These are phyloP conservation scores for Homarus americanus DNA, from an alignment of 1,140 invertebrate genomes.

Conservation along the genomic window DNA sequence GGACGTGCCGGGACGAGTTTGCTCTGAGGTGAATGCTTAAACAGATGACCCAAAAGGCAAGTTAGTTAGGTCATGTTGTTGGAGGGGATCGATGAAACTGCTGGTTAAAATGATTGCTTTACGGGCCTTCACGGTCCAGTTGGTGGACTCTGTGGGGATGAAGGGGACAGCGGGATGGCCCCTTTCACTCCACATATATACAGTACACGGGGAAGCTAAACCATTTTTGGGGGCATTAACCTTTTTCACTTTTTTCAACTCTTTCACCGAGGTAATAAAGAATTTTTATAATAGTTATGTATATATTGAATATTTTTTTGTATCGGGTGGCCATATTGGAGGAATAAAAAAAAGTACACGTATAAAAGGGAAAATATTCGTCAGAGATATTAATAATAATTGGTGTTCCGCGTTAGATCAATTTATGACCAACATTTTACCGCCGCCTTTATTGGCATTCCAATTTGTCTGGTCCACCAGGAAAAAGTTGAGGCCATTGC, in stretches of 20 bases:
- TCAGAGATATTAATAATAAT: not conserved
- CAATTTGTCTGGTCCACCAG: not conserved
- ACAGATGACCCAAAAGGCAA: conserved; percentile 14
- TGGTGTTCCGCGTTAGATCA: not conserved
- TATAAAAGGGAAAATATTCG: no score
- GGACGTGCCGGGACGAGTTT: no score
- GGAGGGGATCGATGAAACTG: not conserved
- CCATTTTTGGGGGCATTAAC: not conserved
- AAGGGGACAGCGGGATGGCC: no score
- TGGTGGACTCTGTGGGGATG: not conserved
- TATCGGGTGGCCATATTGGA: no score
- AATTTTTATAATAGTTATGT: not conserved
- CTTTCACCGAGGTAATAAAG: no score
- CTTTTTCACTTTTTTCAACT: no score
- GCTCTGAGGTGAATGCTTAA: not conserved
- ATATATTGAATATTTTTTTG: not conserved
- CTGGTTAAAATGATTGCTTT: not conserved
- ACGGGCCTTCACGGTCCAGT: not conserved
- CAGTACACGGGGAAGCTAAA: no score
- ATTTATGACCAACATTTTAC: not conserved
- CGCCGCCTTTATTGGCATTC: not conserved
- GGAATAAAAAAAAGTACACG: not conserved
- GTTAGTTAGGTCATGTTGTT: not conserved
- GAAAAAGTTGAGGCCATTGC: not conserved
- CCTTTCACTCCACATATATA: no score